Percentiles rank a stretch among this genome's conserved stretches.
These are phyloP conservation scores for Tyto alba DNA, from an alignment of 2,113 vertebrate species.

Conservation along the genomic window DNA sequence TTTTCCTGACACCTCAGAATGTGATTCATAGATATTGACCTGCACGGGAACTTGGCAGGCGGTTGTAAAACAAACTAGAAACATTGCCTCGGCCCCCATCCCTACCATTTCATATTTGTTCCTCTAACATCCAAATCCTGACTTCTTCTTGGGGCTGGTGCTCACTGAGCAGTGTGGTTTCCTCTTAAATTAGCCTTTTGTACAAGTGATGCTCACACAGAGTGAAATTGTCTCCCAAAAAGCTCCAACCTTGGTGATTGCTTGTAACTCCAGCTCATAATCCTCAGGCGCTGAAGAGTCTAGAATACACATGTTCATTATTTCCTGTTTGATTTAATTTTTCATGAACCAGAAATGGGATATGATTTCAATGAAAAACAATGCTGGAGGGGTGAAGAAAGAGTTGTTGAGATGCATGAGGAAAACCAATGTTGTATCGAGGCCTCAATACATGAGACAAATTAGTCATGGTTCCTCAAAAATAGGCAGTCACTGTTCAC, in stretches of 20 bases:
- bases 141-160: not conserved
- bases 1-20: not conserved
- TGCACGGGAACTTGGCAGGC: not conserved
- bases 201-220: not conserved
- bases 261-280: not conserved
- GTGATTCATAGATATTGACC: not conserved
- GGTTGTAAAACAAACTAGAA: not conserved
- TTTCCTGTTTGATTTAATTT: constrained; percentile 18
- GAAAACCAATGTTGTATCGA: not conserved
- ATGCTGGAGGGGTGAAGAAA: not conserved
- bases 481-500: not conserved
- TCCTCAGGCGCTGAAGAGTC: not conserved
- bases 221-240: not conserved
- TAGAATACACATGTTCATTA: not conserved
- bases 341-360: not conserved
- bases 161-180: not conserved
- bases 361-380: not conserved
- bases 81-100: not conserved
- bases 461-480: not conserved
- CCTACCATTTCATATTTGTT: not conserved
- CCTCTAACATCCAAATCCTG: not conserved
- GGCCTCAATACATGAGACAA: not conserved
- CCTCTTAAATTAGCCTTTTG: not conserved
- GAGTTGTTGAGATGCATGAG: not conserved
- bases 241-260: not conserved